Conservation (phyloP, 2,888 invertebrate species). For the Tenthredo livida region DNA sequence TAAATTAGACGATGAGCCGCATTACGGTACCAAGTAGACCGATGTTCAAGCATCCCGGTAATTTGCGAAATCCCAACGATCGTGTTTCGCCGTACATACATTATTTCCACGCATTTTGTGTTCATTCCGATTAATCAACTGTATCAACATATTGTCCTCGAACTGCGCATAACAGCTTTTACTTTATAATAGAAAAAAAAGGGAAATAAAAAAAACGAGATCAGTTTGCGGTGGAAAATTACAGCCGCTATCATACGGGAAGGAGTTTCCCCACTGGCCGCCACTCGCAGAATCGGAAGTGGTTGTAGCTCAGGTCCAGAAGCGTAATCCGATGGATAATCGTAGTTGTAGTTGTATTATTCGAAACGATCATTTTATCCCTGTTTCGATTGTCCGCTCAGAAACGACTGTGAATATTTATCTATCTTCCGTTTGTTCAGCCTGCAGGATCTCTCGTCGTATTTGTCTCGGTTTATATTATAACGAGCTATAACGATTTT, state of each 20-base stretch:
- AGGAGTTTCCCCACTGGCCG: neutral
- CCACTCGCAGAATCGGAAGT: conserved; percentile 28
- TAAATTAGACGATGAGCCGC: neutral
- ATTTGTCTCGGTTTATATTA: conserved; percentile 7
- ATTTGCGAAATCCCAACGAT: neutral
- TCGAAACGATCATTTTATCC: too few species aligned
- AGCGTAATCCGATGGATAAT: neutral
- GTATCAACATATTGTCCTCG: neutral
- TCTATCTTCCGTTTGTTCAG: neutral
- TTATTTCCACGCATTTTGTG: neutral
- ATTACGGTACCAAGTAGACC: conserved; percentile 26
- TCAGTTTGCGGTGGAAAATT: neutral
- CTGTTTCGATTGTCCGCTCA: too few species aligned
- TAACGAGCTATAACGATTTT: too few species aligned
- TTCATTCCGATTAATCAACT: neutral
- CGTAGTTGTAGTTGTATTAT: too few species aligned
- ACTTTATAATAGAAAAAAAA: neutral
- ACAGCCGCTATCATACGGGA: neutral
- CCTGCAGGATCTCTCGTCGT: neutral
- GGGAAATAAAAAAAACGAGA: too few species aligned
- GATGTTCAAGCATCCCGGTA: neutral
- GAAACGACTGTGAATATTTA: neutral
- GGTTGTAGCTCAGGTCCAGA: neutral
- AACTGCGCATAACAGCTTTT: neutral
- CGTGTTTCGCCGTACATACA: neutral